Evolutionary conservation across 2,113 vertebrate genomes (phyloP).

Genomic region (Hippocampus mohnikei): DNA sequence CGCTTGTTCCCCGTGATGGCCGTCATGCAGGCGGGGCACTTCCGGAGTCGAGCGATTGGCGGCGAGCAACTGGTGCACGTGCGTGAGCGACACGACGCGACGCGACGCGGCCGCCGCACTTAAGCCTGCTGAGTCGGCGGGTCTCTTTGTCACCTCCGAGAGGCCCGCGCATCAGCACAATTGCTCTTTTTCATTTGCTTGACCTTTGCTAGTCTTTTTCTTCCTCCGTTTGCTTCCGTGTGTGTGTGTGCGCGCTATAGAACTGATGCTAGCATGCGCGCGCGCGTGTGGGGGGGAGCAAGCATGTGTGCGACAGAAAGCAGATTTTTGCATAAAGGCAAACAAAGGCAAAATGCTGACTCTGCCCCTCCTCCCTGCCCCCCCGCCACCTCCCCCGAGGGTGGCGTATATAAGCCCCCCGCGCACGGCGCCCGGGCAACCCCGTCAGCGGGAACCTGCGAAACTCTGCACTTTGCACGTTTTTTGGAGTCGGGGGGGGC

Average conservation of each 20-base stretch:
- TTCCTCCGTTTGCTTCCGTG: no score
- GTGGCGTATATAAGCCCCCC: constrained; percentile 72
- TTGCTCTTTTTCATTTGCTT: no score
- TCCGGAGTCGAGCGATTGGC: no score
- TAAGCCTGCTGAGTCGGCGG: constrained; percentile 71
- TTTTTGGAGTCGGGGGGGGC: no score
- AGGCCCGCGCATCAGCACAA: constrained; percentile 36
- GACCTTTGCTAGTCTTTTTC: no score
- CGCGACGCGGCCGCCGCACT: constrained; percentile 48
- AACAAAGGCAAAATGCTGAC: constrained; percentile 79
- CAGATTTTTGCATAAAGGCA: no score
- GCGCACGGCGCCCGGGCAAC: constrained; percentile 48
- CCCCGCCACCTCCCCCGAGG: background rate
- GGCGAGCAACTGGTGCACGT: no score
- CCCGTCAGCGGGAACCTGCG: constrained; percentile 65
- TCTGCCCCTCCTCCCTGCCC: constrained; percentile 24
- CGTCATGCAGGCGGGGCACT: constrained; percentile 79
- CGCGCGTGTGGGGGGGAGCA: no score
- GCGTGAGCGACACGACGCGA: constrained; percentile 5
- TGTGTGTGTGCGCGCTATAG: no score
- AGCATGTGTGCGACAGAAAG: no score
- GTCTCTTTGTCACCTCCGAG: constrained; percentile 67
- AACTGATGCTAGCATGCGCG: no score
- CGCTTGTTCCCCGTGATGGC: constrained; percentile 91
- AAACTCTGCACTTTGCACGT: constrained; percentile 60